Evolutionary conservation across 1,140 invertebrate species (phyloP), one percentile per base, ranked within the genome.

Genomic region (Octopus sinensis): DNA sequence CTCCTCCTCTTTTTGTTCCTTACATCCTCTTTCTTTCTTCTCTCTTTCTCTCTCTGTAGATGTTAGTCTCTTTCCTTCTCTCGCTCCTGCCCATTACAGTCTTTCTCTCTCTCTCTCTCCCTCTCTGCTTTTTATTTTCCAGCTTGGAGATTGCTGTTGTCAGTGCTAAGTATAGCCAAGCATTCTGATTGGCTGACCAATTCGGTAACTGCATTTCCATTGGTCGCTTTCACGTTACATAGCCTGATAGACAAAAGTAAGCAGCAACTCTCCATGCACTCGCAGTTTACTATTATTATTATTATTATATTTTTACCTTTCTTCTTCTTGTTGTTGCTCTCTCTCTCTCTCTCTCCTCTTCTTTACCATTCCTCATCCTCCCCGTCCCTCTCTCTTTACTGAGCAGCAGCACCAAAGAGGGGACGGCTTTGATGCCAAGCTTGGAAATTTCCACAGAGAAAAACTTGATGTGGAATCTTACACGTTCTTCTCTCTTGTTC

Each of bases 131-230:
- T 23, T 10, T 5, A 73, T 73, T 17, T 73, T 23, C 68, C 13
- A 73, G 68, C 68, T 73, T 73, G 68, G 68, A 73, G 30, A 73
- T 23, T 73, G 68, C 68, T 73, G 68, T 73, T 73, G 13, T 73
- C 68, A 23, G 68, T 12, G 68, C 68, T 73, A 73, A 73, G 68
- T 73, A 10, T 73, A 73, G 68, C 68, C 17, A 13, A 73, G 68
- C 68, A 6, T 23, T 73, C 68, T 23, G 17, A 73, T 73, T 73
- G 68, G 68, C 30, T 73, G 68, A 73, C 30, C 17, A n/a, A 13
- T 17, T 73, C 68, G 13, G 68, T n/a, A 23, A 73, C 68, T 12
- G 68, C 30, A 12, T 73, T 12, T 43, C 6, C 68, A 73, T 73
- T 73, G 68, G 68, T 73, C 30, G 13, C 30, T 5, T 6, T 73